Percentiles rank a stretch among this genome's conserved stretches.
phyloP scores from a whole-genome alignment of 53 echinoderm and acorn worm species.

The Paracentrotus lividus region DNA sequence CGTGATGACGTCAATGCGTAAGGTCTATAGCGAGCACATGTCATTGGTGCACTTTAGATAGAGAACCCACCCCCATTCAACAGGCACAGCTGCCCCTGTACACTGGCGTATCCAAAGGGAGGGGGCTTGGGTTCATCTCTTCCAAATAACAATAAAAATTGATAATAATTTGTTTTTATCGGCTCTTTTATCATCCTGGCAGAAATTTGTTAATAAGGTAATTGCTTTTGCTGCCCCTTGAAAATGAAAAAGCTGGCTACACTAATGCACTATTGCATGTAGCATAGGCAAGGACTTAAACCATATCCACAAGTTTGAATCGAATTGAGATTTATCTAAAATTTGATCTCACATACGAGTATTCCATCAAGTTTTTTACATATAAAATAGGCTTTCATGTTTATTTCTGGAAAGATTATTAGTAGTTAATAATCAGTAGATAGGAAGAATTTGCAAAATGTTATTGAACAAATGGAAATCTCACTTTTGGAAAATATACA shows the following conservation, averaged over 20 bases:
- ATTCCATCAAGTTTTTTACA: no score
- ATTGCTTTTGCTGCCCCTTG: background rate
- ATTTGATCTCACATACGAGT: no score
- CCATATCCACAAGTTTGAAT: background rate
- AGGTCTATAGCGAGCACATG: no score
- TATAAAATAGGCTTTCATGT: no score
- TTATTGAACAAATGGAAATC: no score
- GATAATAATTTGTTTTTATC: background rate
- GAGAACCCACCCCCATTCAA: background rate
- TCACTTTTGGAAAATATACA: no score
- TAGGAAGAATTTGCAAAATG: no score
- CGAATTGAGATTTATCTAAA: no score
- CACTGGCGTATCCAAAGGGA: background rate
- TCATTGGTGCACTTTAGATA: constrained; percentile 48
- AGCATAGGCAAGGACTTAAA: background rate
- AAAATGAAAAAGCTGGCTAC: background rate
- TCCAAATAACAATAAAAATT: no score
- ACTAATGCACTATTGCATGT: background rate
- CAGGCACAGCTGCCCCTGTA: constrained; percentile 31
- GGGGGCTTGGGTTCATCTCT: background rate
- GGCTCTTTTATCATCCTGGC: background rate
- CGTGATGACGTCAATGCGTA: no score
- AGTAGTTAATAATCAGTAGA: no score
- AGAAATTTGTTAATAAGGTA: background rate
- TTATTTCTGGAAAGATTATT: no score